Conservation (phyloP, 2,888 invertebrate species). For the Leptinotarsa haldemani region DNA sequence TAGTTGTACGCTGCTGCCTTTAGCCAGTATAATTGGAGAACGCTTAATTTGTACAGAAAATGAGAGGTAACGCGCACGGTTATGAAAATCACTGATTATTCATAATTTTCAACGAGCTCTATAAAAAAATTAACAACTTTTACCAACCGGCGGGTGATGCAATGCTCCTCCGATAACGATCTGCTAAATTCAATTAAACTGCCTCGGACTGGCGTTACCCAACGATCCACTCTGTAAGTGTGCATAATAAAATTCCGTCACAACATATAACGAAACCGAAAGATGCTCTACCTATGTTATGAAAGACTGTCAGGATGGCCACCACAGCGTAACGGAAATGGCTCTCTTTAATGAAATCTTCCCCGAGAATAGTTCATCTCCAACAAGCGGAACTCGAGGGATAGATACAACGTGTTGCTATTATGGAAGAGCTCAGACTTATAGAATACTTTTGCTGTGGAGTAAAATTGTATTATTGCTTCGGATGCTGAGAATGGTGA, state of each 20-base stretch:
- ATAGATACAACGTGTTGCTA: too few species aligned
- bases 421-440: too few species aligned
- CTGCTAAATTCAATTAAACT: constrained; percentile 42
- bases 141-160: constrained; percentile 33
- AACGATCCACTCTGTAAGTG: constrained; percentile 29
- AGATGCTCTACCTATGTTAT: constrained; percentile 36
- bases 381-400: constrained; percentile 56
- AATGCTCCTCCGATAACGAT: constrained; percentile 36
- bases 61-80: neutral
- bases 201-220: constrained; percentile 37
- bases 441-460: too few species aligned
- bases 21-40: too few species aligned
- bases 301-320: constrained; percentile 47
- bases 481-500: too few species aligned
- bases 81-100: constrained; percentile 15
- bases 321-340: constrained; percentile 58
- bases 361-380: constrained; percentile 58
- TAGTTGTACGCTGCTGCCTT: too few species aligned
- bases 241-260: constrained; percentile 32
- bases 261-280: constrained; percentile 33
- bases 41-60: constrained; percentile 2
- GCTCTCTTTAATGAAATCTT: constrained; percentile 63
- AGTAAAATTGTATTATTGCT: too few species aligned
- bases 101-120: constrained; percentile 12
- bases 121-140: constrained; percentile 31